Evolutionary conservation across 2,797 vertebrate genomes (phyloP), one percentile per base, ranked within the genome.

Genomic region (Peromyscus eremicus): DNA sequence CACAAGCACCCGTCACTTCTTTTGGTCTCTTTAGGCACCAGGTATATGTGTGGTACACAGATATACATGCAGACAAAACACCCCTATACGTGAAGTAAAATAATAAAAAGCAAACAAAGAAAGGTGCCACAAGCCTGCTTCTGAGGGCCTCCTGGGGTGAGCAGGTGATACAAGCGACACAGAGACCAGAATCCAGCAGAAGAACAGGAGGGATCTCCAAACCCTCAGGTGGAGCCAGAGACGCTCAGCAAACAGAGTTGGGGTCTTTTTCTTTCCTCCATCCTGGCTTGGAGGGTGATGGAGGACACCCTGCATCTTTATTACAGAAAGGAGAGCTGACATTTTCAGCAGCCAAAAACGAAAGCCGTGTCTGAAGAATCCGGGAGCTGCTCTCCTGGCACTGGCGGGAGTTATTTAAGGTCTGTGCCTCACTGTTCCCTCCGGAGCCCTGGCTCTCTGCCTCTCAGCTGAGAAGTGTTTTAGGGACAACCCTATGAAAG

Each of bases 241-340:
- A 9, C 1, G 14, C 4, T 14, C 34, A 25, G 46, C 37, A 9
- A 0, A 16, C 34, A 52, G 40, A 23, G 49, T 5, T 10, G 7
- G 10, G n/a, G 3, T 32, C 29, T 66, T 46, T 71, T 34, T 66
- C 60, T 34, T 43, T 46, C 40, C 49, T 57, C 85, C 34, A 13
- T 29, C n/a, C 40, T 10, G 2, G 4, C 3, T 32, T 5, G 27
- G 46, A 25, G 21, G 49, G 0, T 13, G 5, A 37, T 7, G 10
- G 29, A 19, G n/a, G 70, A 71, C 34, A 29, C 71, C 82, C 57
- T 52, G 16, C 34, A 29, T n/a, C 60, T 34, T 57, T 7, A 0
- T 27, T n/a, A 17, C 70, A 79, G 10, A 81, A 43, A 68, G 25
- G 73, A 73, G 40, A 84, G 37, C 29, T 83, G 17, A 66, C 46